Evolutionary conservation across 1,140 invertebrate species (phyloP), one percentile per base, ranked within the genome.

Genomic region (Babylonia areolata): DNA sequence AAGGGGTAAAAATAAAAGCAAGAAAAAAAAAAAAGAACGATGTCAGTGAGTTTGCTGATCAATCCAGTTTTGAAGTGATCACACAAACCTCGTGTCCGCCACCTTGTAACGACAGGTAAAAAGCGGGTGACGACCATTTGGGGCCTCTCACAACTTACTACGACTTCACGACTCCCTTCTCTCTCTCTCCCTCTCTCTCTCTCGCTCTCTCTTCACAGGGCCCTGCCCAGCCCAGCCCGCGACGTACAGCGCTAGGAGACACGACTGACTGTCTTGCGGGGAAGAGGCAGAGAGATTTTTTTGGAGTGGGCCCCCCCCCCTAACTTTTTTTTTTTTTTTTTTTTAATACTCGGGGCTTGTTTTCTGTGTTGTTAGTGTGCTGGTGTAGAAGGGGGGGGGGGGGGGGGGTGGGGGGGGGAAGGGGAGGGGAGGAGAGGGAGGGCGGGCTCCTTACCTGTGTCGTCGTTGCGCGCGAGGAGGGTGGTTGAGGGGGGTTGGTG

Each of bases 41-140:
- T 1, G 58, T 3, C 5, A 64, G 28, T 12, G 58, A 28, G 28
- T 64, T 64, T 64, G 58, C 58, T 64, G 58, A 64, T 64, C 58
- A 64, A n/a, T n/a, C 15, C 20, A 64, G 23, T 5, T 64, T 64
- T n/a, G 58, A 64, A 64, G 58, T 64, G 58, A 64, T 64, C 58
- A 64, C 58, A 12, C 23, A 64, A 64, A n/a, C 58, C 58, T 23
- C 46, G 28, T 64, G 46, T 51, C 46, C 46, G 46, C 46, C 46
- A 64, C 58, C 15, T 64, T 64, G 58, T 64, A 23, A 64, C 58
- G 58, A 64, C 58, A 64, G 58, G 58, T 64, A 64, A 64, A 64
- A 64, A 64, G 20, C 58, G 58, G 58, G 58, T 64, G 58, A 28
- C 58, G 58, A n/a, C 58, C 15, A 64, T 64, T 64, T n/a, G n/a